Evolutionary conservation across 1,140 invertebrate species (phyloP).

Genomic region (Yoshiicerus persimilis): DNA sequence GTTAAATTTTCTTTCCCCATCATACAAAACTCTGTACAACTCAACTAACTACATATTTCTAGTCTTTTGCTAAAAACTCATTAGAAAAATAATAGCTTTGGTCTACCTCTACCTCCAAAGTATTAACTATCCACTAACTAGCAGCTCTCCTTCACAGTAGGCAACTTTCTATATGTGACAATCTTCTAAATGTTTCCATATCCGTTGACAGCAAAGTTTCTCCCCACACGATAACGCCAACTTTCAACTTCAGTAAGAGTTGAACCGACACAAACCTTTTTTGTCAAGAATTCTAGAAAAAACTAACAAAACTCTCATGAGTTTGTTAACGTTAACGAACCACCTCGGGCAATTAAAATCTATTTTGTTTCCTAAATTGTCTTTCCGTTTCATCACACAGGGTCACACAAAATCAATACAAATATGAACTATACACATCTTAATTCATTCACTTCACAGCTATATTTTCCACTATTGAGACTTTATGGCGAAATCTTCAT

Average conservation of each 20-base stretch:
- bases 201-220: not conserved
- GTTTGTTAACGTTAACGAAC: not conserved
- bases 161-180: not conserved
- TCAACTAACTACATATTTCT: not conserved
- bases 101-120: not conserved
- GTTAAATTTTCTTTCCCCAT: not conserved
- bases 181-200: not conserved
- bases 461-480: no score
- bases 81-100: not conserved
- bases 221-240: not conserved
- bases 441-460: no score
- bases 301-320: not conserved
- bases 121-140: not conserved
- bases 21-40: not conserved
- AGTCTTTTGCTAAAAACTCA: not conserved
- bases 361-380: not conserved
- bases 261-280: not conserved
- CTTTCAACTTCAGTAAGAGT: not conserved
- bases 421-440: no score
- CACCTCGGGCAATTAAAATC: not conserved
- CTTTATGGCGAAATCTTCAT: no score
- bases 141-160: not conserved
- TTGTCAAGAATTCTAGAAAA: not conserved
- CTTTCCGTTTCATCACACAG: not conserved
- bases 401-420: no score